Base-by-base conservation (phyloP, 2,888 invertebrate genomes). In the Blomia tropicalis region DNA sequence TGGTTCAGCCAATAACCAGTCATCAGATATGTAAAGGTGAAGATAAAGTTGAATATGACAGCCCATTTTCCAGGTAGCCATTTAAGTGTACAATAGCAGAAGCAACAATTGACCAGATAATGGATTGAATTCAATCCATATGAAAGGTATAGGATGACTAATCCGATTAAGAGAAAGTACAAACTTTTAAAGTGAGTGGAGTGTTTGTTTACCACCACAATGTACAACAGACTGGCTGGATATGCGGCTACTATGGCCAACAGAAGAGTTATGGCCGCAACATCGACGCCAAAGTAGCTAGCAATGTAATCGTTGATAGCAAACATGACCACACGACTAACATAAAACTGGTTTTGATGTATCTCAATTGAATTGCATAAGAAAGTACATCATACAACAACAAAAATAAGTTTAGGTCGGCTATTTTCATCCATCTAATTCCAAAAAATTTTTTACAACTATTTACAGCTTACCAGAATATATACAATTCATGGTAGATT, bases 1-100 rank as follows among this genome's bases (percentile, higher is more conserved):
- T 85, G 84, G 0, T 86, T 86, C 67, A 77, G 78, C 68, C 80
- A 80, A 73, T 92, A 92, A 4, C 90, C 92, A 76, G 71, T 43
- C 25, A 75, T 64, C 30, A 77, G 68, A 67, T 77, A 76, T 27
- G 70, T 70, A 75, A 75, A 68, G 36, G 72, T 70, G 17, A 63
- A 31, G 59, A 61, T 2, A 27, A 56, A 60, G 58, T 41, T 32
- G 14, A 61, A 30, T 7, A 56, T 7, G 5, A 62, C 1, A 1
- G 62, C 56, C 11, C 23, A 31, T 30, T 25, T 27, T 11, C 11
- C 5, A 4, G 17, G 7, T 11, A 43, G 41, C 2, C 1, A 4
- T 58, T 27, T 56, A 4, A 62, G 11, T 1, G n/a, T 41, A 19
- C 27, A 1, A 25, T 62, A 62, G 41, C 62, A 62, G 17, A 58